Percentiles rank a stretch among this genome's conserved stretches.
Evolutionary conservation across 2,797 vertebrate species (phyloP).

Genomic region (Falco berigora): DNA sequence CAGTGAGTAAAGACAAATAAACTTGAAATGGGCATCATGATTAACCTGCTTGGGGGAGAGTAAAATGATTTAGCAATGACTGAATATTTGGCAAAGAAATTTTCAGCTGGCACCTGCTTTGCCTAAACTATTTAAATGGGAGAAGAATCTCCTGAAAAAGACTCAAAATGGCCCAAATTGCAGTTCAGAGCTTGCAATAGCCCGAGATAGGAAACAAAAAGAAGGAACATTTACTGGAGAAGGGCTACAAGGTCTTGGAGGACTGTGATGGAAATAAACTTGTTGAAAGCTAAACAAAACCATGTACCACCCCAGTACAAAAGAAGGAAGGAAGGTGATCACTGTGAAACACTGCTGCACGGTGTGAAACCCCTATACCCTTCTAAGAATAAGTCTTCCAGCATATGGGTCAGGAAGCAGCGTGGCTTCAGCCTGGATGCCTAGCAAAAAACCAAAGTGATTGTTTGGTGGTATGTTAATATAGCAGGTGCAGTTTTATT

Average conservation of each 20-base stretch:
- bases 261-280: slow-evolving; percentile 74
- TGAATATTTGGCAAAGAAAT: slow-evolving; percentile 63
- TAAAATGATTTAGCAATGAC: slow-evolving; percentile 64
- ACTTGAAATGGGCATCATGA: slow-evolving; percentile 60
- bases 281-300: slow-evolving; percentile 76
- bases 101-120: slow-evolving; percentile 38
- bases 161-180: background rate
- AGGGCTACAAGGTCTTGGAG: slow-evolving; percentile 38
- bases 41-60: slow-evolving; percentile 55
- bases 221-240: slow-evolving; percentile 48
- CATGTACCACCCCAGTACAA: slow-evolving; percentile 65
- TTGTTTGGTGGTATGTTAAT: slow-evolving; percentile 75
- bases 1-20: slow-evolving; percentile 66
- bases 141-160: slow-evolving; percentile 49
- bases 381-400: slow-evolving; percentile 79
- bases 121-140: slow-evolving; percentile 43
- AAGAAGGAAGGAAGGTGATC: slow-evolving; percentile 83
- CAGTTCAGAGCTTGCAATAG: background rate
- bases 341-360: slow-evolving; percentile 28
- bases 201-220: slow-evolving; percentile 59
- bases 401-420: slow-evolving; percentile 77
- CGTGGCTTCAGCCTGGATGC: slow-evolving; percentile 65
- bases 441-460: slow-evolving; percentile 72
- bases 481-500: slow-evolving; percentile 79
- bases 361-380: slow-evolving; percentile 69